Base-by-base conservation (phyloP, 1,140 invertebrate species). In the Elymnias hypermnestra region DNA sequence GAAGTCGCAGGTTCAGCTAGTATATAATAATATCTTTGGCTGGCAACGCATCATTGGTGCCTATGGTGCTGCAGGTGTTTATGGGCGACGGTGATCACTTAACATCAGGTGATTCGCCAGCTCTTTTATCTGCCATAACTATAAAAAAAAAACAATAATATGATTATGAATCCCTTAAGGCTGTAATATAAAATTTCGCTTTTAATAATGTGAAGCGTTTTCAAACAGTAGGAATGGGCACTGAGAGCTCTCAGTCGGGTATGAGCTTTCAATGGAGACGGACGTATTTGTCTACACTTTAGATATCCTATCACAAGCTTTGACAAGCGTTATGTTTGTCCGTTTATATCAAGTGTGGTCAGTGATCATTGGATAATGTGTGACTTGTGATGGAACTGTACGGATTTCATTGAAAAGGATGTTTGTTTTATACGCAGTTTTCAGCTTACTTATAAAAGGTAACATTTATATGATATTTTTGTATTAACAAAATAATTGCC, bases 331-430 rank as follows among this genome's bases (percentile, higher is more conserved):
- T 33, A 33, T 14, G 6, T 13, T 15, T 15, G 15, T 15, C 12
- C 15, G 13, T 33, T 33, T 15, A 33, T 33, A 3, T 33, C 8
- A 33, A 15, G 3, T 10, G 29, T 33, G 29, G 7, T 15, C 29
- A 33, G 29, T 33, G 29, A 33, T 15, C 15, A 15, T 33, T 17
- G 0, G 2, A 13, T 33, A 33, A 14, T 33, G 13, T 15, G 29
- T 33, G 29, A 33, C 29, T 33, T 33, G 29, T 33, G 29, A 33
- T 33, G 29, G 29, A 33, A n/a, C 29, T 13, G 13, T 33, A 7
- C 12, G 29, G 29, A 33, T 33, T 33, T 15, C 8, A 15, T 15
- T 33, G 29, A 15, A 33, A 12, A 33, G 29, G 29, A 33, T 33
- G 29, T 15, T 33, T 33, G 5, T 33, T 33, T 15, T 33, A 15